A percentile compares a stretch with the other conserved stretches of the same genome.
phyloP scores from a whole-genome alignment of 2,797 vertebrate genomes.

The Apodemus agrarius region DNA sequence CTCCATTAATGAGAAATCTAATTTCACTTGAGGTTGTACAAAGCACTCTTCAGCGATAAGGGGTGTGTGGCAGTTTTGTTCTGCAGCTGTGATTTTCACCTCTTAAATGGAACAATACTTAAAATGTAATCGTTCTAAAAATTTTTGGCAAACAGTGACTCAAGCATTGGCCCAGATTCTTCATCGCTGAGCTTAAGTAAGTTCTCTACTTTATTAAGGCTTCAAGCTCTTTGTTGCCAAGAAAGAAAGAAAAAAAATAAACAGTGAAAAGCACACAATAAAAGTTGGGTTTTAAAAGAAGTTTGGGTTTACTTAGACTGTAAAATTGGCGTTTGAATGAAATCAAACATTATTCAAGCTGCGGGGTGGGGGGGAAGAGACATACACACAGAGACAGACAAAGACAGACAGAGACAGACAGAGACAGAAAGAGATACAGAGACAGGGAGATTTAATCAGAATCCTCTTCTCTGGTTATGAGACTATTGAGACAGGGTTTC shows the following conservation, averaged over 20 bases:
- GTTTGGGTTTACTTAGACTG: constrained; percentile 70
- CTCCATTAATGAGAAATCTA: constrained; percentile 73
- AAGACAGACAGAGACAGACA: not conserved
- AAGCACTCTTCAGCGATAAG: constrained; percentile 28
- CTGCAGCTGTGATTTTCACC: constrained; percentile 42
- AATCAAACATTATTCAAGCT: constrained; percentile 69
- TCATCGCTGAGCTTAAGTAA: constrained; percentile 65
- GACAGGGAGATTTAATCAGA: constrained; percentile 49
- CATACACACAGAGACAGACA: not conserved
- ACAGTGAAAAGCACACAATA: constrained; percentile 65
- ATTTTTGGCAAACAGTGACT: constrained; percentile 57
- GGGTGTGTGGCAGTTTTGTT: not conserved
- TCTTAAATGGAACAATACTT: constrained; percentile 68
- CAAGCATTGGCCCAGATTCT: constrained; percentile 68
- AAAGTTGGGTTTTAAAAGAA: constrained; percentile 69
- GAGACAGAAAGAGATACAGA: not conserved
- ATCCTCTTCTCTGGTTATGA: not conserved
- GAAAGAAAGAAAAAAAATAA: constrained; percentile 16
- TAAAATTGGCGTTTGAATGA: constrained; percentile 76
- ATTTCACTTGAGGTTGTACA: constrained; percentile 65
- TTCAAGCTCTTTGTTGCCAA: constrained; percentile 63
- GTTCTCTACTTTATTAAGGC: constrained; percentile 75
- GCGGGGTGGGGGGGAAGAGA: not conserved
- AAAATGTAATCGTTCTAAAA: constrained; percentile 68
- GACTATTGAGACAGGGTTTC: not conserved